Conservation (phyloP, 2,113 vertebrate genomes). For the Conger conger region DNA sequence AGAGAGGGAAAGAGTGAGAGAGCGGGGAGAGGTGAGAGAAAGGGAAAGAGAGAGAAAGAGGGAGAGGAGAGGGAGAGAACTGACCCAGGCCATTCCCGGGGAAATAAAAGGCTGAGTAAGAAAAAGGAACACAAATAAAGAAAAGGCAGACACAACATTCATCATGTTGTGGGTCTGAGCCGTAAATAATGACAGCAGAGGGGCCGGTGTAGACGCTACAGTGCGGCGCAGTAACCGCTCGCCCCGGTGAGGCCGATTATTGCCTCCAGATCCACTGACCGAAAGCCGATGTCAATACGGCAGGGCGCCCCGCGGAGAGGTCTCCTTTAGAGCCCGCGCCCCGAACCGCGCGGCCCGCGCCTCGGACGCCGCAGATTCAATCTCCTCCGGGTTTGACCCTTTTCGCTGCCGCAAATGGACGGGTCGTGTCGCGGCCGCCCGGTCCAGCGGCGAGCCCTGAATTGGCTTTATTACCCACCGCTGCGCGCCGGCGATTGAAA, state of each 20-base stretch:
- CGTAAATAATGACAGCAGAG: conserved; percentile 71
- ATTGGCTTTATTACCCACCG: conserved; percentile 13
- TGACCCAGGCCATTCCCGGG: neutral
- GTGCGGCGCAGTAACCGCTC: conserved; percentile 62
- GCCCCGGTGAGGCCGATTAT: conserved; percentile 59
- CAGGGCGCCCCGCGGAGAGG: conserved; percentile 16
- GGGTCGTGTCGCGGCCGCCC: conserved; percentile 4
- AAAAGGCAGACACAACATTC: conserved; percentile 68
- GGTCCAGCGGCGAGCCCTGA: neutral
- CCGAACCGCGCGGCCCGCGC: neutral
- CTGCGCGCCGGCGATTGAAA: neutral
- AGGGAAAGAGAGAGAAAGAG: no score
- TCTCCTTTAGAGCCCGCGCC: conserved; percentile 3
- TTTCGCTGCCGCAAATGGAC: conserved; percentile 3
- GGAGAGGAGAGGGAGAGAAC: neutral
- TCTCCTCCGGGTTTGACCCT: conserved; percentile 22
- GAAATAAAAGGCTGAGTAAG: conserved; percentile 62
- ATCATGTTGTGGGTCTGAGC: conserved; percentile 66
- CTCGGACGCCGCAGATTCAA: conserved; percentile 17
- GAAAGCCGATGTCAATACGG: conserved; percentile 60
- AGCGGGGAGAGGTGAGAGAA: neutral
- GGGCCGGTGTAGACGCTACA: conserved; percentile 59
- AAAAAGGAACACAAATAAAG: conserved; percentile 66
- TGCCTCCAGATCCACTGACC: conserved; percentile 50
- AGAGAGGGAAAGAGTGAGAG: neutral